Evolutionary conservation across 2,113 vertebrate species (phyloP).

Genomic region (Leuciscus idus): DNA sequence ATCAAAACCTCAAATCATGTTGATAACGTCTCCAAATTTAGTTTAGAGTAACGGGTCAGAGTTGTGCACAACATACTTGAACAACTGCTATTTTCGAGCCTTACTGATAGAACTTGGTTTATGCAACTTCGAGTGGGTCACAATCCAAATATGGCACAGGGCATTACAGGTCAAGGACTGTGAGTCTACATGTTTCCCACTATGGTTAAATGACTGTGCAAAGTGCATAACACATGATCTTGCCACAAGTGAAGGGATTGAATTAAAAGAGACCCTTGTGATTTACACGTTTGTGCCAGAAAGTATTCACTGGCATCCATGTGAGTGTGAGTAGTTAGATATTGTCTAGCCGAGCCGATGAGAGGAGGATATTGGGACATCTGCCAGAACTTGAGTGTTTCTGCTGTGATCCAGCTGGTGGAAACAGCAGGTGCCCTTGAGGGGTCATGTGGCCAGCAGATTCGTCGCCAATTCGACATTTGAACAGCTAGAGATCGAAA

Average conservation of each 20-base stretch:
- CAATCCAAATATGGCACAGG: conserved; percentile 38
- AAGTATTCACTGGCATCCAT: background rate
- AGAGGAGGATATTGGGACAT: conserved; percentile 17
- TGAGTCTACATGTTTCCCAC: conserved; percentile 28
- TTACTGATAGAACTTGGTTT: conserved; percentile 12
- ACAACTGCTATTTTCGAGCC: conserved; percentile 22
- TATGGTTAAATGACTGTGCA: conserved; percentile 42
- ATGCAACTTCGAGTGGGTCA: conserved; percentile 18
- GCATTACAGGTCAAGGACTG: conserved; percentile 35
- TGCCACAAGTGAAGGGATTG: conserved; percentile 26
- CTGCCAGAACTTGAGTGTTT: conserved; percentile 32
- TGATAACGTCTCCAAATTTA: conserved; percentile 13
- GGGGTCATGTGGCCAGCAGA: background rate
- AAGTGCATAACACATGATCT: conserved; percentile 37
- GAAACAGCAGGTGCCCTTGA: conserved; percentile 47
- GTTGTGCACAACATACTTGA: background rate
- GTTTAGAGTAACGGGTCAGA: background rate
- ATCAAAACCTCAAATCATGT: background rate
- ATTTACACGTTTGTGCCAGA: conserved; percentile 28
- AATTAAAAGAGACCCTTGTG: conserved; percentile 25
- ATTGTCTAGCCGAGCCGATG: background rate
- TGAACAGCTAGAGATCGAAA: conserved; percentile 41
- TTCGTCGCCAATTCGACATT: conserved; percentile 28
- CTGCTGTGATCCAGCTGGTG: conserved; percentile 46
- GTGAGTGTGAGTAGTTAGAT: conserved; percentile 32